Evolutionary conservation across 2,888 invertebrate species (phyloP).

Genomic region (Plutella xylostella): DNA sequence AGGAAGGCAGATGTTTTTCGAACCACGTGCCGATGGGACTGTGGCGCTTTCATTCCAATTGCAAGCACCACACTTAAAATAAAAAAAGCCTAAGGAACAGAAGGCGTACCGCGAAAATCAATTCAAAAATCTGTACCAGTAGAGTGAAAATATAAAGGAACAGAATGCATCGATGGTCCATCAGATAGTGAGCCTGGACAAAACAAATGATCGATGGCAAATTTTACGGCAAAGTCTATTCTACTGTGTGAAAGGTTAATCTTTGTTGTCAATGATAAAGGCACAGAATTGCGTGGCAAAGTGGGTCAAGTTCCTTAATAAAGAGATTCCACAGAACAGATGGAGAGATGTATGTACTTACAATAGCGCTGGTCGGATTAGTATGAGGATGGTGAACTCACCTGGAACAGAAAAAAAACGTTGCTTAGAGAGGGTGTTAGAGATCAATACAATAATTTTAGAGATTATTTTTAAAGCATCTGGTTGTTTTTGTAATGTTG

Average conservation of each 20-base stretch:
- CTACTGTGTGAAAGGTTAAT: background rate
- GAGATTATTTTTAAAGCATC: too few species aligned
- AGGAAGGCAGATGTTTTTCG: slow-evolving; percentile 39
- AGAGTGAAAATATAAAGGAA: background rate
- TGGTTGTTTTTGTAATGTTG: too few species aligned
- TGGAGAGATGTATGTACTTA: background rate
- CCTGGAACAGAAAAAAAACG: slow-evolving; percentile 27
- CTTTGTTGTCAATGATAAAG: background rate
- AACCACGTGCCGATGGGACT: slow-evolving; percentile 38
- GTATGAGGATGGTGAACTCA: slow-evolving; percentile 16
- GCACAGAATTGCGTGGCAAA: background rate
- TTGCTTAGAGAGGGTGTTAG: too few species aligned
- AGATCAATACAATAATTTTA: too few species aligned
- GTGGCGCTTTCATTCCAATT: slow-evolving; percentile 26
- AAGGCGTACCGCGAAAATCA: too few species aligned
- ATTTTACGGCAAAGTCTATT: background rate
- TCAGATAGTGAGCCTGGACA: background rate
- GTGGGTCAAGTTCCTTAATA: slow-evolving; percentile 14
- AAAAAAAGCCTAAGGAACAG: background rate
- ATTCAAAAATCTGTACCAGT: too few species aligned
- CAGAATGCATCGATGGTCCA: background rate
- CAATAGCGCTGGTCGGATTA: background rate
- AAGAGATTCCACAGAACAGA: background rate
- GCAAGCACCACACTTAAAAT: background rate
- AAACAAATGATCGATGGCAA: background rate